Evolutionary conservation across 2,797 vertebrate genomes (phyloP), one percentile per base, ranked within the genome.

Genomic region (Lepidocolaptes lacrymiger): DNA sequence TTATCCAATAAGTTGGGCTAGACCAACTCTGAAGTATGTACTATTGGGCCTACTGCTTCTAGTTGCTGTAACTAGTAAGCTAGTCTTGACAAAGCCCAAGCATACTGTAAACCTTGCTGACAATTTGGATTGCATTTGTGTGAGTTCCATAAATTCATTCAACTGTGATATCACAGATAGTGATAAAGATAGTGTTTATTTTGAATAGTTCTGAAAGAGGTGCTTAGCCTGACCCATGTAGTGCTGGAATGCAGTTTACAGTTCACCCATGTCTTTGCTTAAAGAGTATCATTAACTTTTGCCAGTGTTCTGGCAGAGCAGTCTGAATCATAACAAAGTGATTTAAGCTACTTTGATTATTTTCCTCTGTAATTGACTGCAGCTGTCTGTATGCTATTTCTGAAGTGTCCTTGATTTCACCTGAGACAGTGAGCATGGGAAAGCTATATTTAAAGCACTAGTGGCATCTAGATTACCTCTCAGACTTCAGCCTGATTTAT

Each of bases 391-490:
- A 28, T 91, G 86, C 96, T 95, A 96, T 96, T 96, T 96, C 94
- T 96, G 95, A 96, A 96, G 74, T 90, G 95, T 92, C 95, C 94
- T 96, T 96, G 95, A 76, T 89, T 95, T 96, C 95, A 97, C 92
- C 92, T 96, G 96, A 77, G 85, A 69, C 79, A 92, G 48, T 41
- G 89, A 95, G 81, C 87, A 81, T 92, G 92, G 93, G 91, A 95
- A 91, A 81, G 89, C 92, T 92, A 74, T 95, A 93, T 95, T 94
- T 95, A 97, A 96, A 96, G 66, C 51, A 58, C 82, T 49, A 75
- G 44, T 32, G 51, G 79, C 75, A 91, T 94, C 68, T 92, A 93
- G 66, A 93, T 94, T 91, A 81, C 68, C 62, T 89, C 51, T 95
- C 91, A 91, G 63, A 86, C 55, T 73, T 72, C 84, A 79, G 32